Evolutionary conservation across 2,888 invertebrate species (phyloP).

Genomic region (Mesochorus sp.): DNA sequence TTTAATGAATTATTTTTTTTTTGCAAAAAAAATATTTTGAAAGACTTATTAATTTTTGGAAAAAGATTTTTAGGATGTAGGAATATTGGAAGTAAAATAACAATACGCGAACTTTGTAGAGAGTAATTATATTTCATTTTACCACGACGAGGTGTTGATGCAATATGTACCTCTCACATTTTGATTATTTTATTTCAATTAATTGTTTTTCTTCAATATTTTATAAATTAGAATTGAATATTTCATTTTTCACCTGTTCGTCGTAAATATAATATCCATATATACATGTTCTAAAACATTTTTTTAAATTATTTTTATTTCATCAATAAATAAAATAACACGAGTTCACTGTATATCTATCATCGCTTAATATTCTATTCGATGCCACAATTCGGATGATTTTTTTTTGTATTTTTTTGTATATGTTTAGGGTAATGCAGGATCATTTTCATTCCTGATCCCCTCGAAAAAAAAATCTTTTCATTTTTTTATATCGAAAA

Average conservation of each 20-base stretch:
- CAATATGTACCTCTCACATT: constrained; percentile 31
- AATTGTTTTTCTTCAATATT: constrained; percentile 10
- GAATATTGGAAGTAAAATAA: background rate
- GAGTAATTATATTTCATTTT: constrained; percentile 53
- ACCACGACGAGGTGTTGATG: constrained; percentile 40
- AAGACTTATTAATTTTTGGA: too few relatives aligned
- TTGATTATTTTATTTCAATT: background rate
- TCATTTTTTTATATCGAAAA: constrained; percentile 36
- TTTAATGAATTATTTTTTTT: too few relatives aligned
- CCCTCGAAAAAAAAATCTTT: background rate
- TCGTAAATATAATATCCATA: constrained; percentile 61
- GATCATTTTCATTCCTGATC: constrained; percentile 5
- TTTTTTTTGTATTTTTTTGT: background rate
- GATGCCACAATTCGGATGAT: constrained; percentile 20
- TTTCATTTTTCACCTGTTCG: constrained; percentile 8
- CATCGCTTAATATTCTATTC: constrained; percentile 44
- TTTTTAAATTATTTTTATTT: background rate
- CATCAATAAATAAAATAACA: constrained; percentile 63
- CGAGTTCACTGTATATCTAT: constrained; percentile 43
- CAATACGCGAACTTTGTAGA: background rate
- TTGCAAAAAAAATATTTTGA: background rate
- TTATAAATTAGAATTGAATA: constrained; percentile 17
- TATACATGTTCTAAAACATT: constrained; percentile 61
- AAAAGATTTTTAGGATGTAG: background rate
- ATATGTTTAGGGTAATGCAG: background rate